Evolutionary conservation across 92 coral and sea anemone genomes (phyloP).

Genomic region (Actinernus sp.): DNA sequence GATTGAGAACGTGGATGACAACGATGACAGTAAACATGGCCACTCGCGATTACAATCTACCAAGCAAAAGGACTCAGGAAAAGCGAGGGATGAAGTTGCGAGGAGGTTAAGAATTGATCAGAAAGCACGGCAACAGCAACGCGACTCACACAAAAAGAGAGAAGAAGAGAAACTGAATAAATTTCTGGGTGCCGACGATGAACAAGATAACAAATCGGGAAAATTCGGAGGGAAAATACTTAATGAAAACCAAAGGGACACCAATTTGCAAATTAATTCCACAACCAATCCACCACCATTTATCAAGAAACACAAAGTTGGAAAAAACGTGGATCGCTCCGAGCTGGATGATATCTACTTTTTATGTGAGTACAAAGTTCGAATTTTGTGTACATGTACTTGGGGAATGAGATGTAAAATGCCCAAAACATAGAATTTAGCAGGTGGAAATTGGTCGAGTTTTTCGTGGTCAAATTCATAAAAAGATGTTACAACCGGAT

Average conservation of each 20-base stretch:
- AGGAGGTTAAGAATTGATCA: background rate
- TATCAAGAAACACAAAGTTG: conserved; percentile 49
- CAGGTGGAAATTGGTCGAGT: no score
- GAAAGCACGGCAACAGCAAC: background rate
- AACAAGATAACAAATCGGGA: conserved; percentile 2
- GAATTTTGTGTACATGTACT: background rate
- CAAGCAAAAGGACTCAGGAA: background rate
- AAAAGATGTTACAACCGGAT: no score
- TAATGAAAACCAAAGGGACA: background rate
- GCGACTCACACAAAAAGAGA: background rate
- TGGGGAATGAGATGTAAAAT: no score
- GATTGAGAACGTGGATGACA: background rate
- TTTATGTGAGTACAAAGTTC: conserved; percentile 52
- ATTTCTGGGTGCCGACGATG: conserved; percentile 10
- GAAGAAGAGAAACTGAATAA: conserved; percentile 26
- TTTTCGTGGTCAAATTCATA: no score
- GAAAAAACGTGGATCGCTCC: conserved; percentile 28
- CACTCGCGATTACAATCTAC: background rate
- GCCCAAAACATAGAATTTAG: no score
- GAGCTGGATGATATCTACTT: conserved; percentile 79
- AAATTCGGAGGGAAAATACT: conserved; percentile 1
- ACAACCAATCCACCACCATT: conserved; percentile 59
- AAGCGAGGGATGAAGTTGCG: background rate
- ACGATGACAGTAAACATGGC: background rate
- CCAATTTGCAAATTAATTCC: conserved; percentile 18